Evolutionary conservation across 2,888 invertebrate genomes (phyloP), one percentile per base, ranked within the genome.

Genomic region (Hyposoter dolosus): DNA sequence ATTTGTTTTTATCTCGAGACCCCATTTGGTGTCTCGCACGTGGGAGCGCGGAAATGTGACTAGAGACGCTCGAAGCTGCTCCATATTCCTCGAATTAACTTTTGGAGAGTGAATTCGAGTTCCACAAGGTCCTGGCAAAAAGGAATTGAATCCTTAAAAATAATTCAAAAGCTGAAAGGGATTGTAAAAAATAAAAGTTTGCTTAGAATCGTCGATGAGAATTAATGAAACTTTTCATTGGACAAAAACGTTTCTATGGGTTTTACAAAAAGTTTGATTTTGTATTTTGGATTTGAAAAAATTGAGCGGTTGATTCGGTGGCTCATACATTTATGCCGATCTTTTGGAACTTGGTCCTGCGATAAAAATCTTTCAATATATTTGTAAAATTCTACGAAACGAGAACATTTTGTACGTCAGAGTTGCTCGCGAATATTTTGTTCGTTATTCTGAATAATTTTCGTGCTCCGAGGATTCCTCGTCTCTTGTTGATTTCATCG

Each of bases 331-430:
- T 53, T 72, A 53, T 35, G 35, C 71, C 53, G 50, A 28, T n/a
- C 32, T 71, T 28, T 28, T 10, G 2, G 10, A n/a, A 35, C 5
- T n/a, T 72, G 19, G 50, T 50, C 71, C 32, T 19, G 71, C 32
- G 71, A 72, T 72, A 53, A 72, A 53, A 35, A 72, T 12, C 47
- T 50, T 72, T 50, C 71, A 28, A 50, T 53, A 72, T n/a, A n/a
- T 32, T 47, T 28, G n/a, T 53, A 53, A 32, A 53, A 72, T 53
- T 53, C 53, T n/a, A 32, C 32, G 50, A 53, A 72, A 53, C 47
- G 71, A 72, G 71, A 53, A 53, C 19, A 72, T 50, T 23, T 72
- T 50, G 47, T 53, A 72, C 71, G 71, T 72, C 50, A 72, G 32
- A 9, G 71, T 19, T 35, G 19, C 15, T 32, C 69, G 47, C 69